Percentiles rank a stretch among this genome's conserved stretches.
phyloP scores from a whole-genome alignment of 2,797 vertebrate species.

The Netta rufina region DNA sequence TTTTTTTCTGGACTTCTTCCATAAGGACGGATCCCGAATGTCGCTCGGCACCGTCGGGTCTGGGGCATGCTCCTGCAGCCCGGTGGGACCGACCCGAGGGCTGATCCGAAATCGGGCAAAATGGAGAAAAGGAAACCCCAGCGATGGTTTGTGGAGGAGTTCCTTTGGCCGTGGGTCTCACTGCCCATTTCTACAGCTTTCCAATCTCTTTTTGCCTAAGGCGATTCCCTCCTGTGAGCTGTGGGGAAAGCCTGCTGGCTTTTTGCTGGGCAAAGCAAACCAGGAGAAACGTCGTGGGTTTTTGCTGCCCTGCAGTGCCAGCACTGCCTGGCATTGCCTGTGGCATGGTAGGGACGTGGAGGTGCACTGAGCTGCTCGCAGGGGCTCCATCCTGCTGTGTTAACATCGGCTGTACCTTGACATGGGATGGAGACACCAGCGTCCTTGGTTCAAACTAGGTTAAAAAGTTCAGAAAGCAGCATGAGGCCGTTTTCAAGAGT shows the following conservation, averaged over 20 bases:
- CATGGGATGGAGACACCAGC: background rate
- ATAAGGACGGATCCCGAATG: background rate
- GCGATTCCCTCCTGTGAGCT: background rate
- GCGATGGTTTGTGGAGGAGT: background rate
- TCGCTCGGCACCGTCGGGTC: fast-evolving
- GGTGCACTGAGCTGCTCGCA: background rate
- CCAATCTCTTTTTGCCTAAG: background rate
- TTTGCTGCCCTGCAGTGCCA: background rate
- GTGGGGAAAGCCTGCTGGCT: background rate
- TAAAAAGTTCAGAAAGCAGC: background rate
- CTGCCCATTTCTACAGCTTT: background rate
- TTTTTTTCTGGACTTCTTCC: background rate
- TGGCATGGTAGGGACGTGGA: background rate
- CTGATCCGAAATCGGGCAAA: background rate
- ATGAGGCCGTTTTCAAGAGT: background rate
- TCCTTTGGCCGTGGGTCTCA: background rate
- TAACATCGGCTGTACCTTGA: background rate
- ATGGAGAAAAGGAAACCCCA: background rate
- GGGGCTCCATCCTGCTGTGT: background rate
- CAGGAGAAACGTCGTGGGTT: background rate
- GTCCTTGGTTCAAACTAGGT: background rate
- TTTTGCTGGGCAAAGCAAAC: background rate
- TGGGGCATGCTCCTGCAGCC: fast-evolving
- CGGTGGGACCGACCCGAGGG: background rate
- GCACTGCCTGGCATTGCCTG: background rate